Evolutionary conservation across 1,140 invertebrate genomes (phyloP).

Genomic region (Drosophila trapezifrons): DNA sequence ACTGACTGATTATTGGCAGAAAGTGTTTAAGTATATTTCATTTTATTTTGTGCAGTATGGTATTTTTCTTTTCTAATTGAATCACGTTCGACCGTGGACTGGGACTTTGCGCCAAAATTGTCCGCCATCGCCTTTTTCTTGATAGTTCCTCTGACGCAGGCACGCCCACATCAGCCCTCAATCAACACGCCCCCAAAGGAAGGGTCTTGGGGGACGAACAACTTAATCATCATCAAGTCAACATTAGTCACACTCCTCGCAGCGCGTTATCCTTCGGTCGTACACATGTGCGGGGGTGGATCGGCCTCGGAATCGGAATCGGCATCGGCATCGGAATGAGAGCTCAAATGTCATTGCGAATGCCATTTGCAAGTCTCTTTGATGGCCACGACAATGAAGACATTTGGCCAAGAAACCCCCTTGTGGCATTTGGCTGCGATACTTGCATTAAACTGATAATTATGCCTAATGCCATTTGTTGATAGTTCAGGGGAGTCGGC

Average conservation of each 20-base stretch:
- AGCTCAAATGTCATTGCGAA: slow-evolving; percentile 69
- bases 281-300: slow-evolving; percentile 16
- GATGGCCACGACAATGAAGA: slow-evolving; percentile 73
- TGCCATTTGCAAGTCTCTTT: slow-evolving; percentile 77
- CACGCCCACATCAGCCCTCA: slow-evolving; percentile 57
- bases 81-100: slow-evolving; percentile 56
- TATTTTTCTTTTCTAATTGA: slow-evolving; percentile 69
- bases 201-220: slow-evolving; percentile 55
- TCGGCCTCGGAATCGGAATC: background rate
- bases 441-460: slow-evolving; percentile 71
- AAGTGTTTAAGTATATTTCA: slow-evolving; percentile 51
- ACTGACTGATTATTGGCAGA: slow-evolving; percentile 70
- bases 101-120: slow-evolving; percentile 24
- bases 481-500: slow-evolving; percentile 26
- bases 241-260: slow-evolving; percentile 77
- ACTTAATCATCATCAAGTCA: slow-evolving; percentile 80
- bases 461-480: slow-evolving; percentile 68
- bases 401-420: slow-evolving; percentile 60
- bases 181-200: slow-evolving; percentile 56
- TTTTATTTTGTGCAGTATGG: slow-evolving; percentile 43
- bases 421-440: slow-evolving; percentile 14
- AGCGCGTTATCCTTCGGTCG: slow-evolving; percentile 64
- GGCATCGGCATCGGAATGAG: slow-evolving; percentile 8
- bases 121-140: slow-evolving; percentile 30
- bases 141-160: slow-evolving; percentile 43